A percentile compares a stretch with the other conserved stretches of the same genome.
phyloP scores from a whole-genome alignment of 2,113 vertebrate genomes.

The Hypanus sabinus region DNA sequence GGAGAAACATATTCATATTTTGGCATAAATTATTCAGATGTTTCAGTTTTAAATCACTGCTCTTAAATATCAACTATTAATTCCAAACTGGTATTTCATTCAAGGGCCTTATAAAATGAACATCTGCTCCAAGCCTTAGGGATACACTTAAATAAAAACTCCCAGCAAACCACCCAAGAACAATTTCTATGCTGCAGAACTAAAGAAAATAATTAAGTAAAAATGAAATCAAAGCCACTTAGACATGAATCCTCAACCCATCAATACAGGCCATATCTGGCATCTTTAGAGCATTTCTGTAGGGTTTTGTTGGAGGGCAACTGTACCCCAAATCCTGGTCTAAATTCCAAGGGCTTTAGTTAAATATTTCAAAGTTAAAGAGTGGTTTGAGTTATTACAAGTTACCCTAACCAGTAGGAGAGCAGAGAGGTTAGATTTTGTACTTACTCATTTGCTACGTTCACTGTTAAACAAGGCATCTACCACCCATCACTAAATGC shows the following conservation, averaged over 20 bases:
- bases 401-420: too few relatives aligned
- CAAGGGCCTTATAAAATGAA: constrained; percentile 41
- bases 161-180: constrained; percentile 38
- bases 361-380: neutral
- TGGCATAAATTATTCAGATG: constrained; percentile 41
- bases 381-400: neutral
- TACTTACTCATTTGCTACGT: neutral
- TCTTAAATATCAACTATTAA: constrained; percentile 42
- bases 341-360: neutral
- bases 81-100: constrained; percentile 47
- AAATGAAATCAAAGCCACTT: neutral
- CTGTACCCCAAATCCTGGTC: neutral
- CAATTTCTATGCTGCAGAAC: constrained; percentile 45
- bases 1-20: constrained; percentile 40
- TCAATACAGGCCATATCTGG: too few relatives aligned
- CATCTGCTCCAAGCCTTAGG: constrained; percentile 40
- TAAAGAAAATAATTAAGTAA: constrained; percentile 41
- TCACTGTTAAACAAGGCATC: neutral
- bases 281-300: neutral
- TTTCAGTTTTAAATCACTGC: constrained; percentile 41
- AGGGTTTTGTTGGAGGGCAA: neutral
- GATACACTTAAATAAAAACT: neutral
- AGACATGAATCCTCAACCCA: neutral
- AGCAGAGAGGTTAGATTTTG: neutral
- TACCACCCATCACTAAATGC: neutral